Evolutionary conservation across 2,113 vertebrate species (phyloP), one percentile per base, ranked within the genome.

Genomic region (Lepus timidus): DNA sequence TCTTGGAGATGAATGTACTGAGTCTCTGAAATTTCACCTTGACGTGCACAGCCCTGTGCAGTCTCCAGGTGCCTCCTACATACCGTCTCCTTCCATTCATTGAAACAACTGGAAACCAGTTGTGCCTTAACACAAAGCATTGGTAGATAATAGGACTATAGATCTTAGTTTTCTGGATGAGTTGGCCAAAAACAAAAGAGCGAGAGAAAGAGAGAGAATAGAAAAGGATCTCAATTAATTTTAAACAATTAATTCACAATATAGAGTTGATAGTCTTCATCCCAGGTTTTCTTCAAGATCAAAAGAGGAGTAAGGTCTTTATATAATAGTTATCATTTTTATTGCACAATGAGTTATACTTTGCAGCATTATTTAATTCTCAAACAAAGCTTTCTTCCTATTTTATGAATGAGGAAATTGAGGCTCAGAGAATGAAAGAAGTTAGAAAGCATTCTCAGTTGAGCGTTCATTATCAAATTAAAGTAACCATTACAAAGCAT

Each of bases 361-460:
- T 89, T 81, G 64, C 27, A 27, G 74, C 6, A 7, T 91, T 88
- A 36, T 29, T 93, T 84, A 89, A 55, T 31, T 85, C 85, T 90
- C 16, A 68, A 25, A 36, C n/a, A 76, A 64, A 44, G 76, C 8
- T 93, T 68, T 76, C 51, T 70, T 19, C 44, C 10, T 31, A 36
- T 82, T 64, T 93, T 82, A n/a, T 78, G 76, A 78, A 71, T 10
- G 61, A 64, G 17, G 49, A 94, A 75, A 78, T 8, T 9, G 67
- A 85, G 61, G 65, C 33, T 62, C 23, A 20, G n/a, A 31, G 79
- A 70, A 71, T 44, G 52, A 20, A 49, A 58, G 55, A 36, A 29
- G 71, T 52, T 71, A 23, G 27, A 36, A 74, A 75, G 19, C 23
- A 17, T 65, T n/a, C 78, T 52, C 16, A 1, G 51, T 17, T 52